Conservation (phyloP, 1,140 invertebrate genomes). For the Diprion similis region DNA sequence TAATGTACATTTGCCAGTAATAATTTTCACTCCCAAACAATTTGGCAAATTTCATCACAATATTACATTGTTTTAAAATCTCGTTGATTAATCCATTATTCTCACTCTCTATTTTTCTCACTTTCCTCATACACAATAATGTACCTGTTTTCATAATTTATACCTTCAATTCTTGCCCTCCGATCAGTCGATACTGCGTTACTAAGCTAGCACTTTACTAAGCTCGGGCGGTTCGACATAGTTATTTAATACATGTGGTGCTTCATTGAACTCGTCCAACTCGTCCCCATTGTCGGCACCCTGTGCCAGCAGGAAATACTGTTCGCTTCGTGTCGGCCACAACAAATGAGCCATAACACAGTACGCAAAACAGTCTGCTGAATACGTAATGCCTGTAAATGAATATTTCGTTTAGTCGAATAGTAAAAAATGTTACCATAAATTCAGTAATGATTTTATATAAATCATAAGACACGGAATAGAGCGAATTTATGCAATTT, state of each 20-base stretch:
- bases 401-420: constrained; percentile 16
- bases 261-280: constrained; percentile 90
- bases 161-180: neutral
- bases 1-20: too few relatives aligned
- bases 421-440: constrained; percentile 9
- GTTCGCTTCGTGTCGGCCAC: constrained; percentile 90
- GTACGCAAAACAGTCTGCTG: constrained; percentile 92
- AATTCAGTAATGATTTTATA: constrained; percentile 16
- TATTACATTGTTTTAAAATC: constrained; percentile 23
- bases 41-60: constrained; percentile 56
- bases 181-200: neutral
- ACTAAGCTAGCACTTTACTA: constrained; percentile 58
- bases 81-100: constrained; percentile 16
- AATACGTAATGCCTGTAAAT: constrained; percentile 87
- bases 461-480: constrained; percentile 21
- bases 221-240: constrained; percentile 61
- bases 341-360: constrained; percentile 92
- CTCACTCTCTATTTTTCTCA: constrained; percentile 10
- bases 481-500: neutral
- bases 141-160: too few relatives aligned
- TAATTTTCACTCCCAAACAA: too few relatives aligned
- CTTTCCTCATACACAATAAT: neutral
- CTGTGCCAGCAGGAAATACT: constrained; percentile 85
- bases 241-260: constrained; percentile 83
- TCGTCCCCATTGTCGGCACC: constrained; percentile 78